Conservation (phyloP, 2,113 vertebrate genomes). For the Solenodon paradoxus region DNA sequence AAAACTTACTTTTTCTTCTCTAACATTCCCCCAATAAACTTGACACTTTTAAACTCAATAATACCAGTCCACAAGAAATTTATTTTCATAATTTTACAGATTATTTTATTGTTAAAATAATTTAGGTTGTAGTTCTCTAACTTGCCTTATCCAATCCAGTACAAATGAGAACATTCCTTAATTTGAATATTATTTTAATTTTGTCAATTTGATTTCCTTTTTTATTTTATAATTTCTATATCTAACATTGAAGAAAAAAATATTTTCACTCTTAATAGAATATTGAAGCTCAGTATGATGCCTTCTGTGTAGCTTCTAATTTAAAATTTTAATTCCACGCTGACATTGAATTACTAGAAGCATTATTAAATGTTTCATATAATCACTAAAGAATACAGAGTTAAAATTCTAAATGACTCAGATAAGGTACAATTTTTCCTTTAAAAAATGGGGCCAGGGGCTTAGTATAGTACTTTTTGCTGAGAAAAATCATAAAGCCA, state of each 20-base stretch:
- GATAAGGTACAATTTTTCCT: background rate
- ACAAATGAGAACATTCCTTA: background rate
- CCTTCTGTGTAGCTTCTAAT: background rate
- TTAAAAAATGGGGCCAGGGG: too few relatives aligned
- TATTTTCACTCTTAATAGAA: background rate
- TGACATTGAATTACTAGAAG: constrained; percentile 4
- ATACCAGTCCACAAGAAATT: background rate
- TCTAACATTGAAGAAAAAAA: background rate
- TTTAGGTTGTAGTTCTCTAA: background rate
- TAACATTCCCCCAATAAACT: background rate
- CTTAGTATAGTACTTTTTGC: background rate
- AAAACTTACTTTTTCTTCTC: background rate
- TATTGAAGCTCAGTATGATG: background rate
- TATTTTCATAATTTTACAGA: background rate
- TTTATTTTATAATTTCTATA: background rate
- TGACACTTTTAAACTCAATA: background rate
- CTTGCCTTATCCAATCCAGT: background rate
- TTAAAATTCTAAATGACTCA: background rate
- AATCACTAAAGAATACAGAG: background rate
- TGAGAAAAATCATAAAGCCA: constrained; percentile 6
- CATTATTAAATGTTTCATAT: background rate
- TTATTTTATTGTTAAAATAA: background rate
- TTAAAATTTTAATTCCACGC: background rate
- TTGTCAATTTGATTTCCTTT: background rate
- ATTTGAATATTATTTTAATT: background rate